phyloP scores from a whole-genome alignment of 2,797 vertebrate genomes.

The Myotis pilosus region DNA sequence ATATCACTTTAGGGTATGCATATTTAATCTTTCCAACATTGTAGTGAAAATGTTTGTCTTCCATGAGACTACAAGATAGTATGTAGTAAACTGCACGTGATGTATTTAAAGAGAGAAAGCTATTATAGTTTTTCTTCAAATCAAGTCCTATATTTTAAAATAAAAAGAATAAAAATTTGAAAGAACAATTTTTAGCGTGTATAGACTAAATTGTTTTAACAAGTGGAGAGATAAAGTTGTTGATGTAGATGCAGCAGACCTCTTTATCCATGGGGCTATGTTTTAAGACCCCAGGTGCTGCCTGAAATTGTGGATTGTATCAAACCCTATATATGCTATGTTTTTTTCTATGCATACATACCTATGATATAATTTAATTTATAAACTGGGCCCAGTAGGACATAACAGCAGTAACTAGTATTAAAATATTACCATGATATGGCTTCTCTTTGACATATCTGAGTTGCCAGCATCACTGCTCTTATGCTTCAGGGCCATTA shows the following conservation, averaged over 20 bases:
- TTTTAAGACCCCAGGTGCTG: not conserved
- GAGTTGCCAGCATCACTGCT: not conserved
- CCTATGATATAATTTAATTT: not conserved
- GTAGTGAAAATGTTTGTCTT: not conserved
- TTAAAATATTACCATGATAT: not conserved
- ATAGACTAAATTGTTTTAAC: not conserved
- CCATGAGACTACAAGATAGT: not conserved
- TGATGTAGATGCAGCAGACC: not conserved
- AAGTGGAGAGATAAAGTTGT: not conserved
- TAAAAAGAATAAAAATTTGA: not conserved
- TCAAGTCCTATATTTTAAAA: not conserved
- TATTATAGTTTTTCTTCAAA: not conserved
- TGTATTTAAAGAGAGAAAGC: not conserved
- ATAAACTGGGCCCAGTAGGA: not conserved
- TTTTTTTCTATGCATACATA: not conserved
- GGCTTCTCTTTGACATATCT: not conserved
- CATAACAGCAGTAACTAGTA: not conserved
- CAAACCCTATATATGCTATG: not conserved
- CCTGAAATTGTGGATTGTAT: not conserved
- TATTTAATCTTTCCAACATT: slow-evolving; percentile 7
- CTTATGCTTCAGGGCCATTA: not conserved
- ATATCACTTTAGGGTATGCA: not conserved
- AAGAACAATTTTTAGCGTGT: not conserved
- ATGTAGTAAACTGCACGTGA: not conserved
- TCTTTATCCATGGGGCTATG: not conserved